Conservation (phyloP, 1,140 invertebrate species). For the Dendroctonus valens region DNA sequence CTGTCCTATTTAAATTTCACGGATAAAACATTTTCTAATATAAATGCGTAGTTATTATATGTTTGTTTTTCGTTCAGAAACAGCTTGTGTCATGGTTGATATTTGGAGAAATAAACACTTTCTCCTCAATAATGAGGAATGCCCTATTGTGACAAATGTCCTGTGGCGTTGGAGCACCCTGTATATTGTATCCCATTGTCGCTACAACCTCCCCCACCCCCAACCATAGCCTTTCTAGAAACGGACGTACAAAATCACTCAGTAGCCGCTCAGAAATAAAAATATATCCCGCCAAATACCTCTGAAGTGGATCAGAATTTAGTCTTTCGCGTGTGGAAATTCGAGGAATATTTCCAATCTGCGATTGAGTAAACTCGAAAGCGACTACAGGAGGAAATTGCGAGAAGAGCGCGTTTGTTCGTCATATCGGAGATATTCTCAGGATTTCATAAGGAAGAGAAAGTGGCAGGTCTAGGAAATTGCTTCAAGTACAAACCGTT, state of each 20-base stretch:
- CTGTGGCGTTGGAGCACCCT: neutral
- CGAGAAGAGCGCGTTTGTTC: neutral
- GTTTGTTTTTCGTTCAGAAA: too few relatives aligned
- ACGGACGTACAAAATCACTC: constrained; percentile 48
- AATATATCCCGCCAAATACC: constrained; percentile 42
- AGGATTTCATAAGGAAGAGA: constrained; percentile 21
- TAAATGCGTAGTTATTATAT: too few relatives aligned
- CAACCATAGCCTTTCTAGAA: constrained; percentile 42
- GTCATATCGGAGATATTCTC: constrained; percentile 1
- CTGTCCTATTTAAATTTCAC: too few relatives aligned
- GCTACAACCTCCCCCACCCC: constrained; percentile 34
- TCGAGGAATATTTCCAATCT: too few relatives aligned
- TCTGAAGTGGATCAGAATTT: constrained; percentile 36
- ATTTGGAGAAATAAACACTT: too few relatives aligned
- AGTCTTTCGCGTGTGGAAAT: constrained; percentile 6
- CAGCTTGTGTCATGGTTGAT: too few relatives aligned
- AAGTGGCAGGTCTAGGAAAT: constrained; percentile 48
- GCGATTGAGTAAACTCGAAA: too few relatives aligned
- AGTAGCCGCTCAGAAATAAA: constrained; percentile 41
- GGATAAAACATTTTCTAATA: too few relatives aligned
- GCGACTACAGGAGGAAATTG: too few relatives aligned
- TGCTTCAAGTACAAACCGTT: constrained; percentile 52
- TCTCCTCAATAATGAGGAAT: too few relatives aligned
- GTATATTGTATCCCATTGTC: constrained; percentile 1
- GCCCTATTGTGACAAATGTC: too few relatives aligned